These are phyloP conservation scores for Cheiracanthium punctorium DNA, from an alignment of 2,888 invertebrate species.

Conservation along the genomic window DNA sequence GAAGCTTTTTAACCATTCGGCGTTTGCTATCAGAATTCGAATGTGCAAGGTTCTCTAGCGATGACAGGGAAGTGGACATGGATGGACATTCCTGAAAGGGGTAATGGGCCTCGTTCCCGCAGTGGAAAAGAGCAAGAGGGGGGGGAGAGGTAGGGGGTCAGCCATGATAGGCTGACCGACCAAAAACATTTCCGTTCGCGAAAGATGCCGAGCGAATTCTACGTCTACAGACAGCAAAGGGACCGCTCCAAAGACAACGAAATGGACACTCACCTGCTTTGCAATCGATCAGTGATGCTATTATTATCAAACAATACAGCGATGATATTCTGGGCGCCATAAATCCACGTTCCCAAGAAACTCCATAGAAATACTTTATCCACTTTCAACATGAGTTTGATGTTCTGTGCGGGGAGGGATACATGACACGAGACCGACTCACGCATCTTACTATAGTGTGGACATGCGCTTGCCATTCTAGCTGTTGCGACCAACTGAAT, in stretches of 20 bases:
- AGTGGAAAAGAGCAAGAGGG: background rate
- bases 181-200: slow-evolving; percentile 66
- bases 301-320: slow-evolving; percentile 82
- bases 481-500: background rate
- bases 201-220: slow-evolving; percentile 36
- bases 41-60: background rate
- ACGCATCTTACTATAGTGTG: slow-evolving; percentile 58
- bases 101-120: slow-evolving; percentile 31
- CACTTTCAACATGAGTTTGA: slow-evolving; percentile 62
- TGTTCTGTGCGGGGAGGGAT: slow-evolving; percentile 53
- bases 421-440: slow-evolving; percentile 63
- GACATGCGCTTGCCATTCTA: slow-evolving; percentile 50
- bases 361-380: slow-evolving; percentile 70
- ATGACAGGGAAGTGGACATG: slow-evolving; percentile 37
- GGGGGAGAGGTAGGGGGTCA: slow-evolving; percentile 56
- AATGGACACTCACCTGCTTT: slow-evolving; percentile 70
- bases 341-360: slow-evolving; percentile 84
- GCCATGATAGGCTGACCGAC: slow-evolving; percentile 69
- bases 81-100: slow-evolving; percentile 29
- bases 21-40: slow-evolving; percentile 48
- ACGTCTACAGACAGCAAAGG: slow-evolving; percentile 34
- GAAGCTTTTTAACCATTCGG: slow-evolving; percentile 46
- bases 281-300: slow-evolving; percentile 76
- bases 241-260: slow-evolving; percentile 16
- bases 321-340: slow-evolving; percentile 87